Percentiles rank a stretch among this genome's conserved stretches.
Conservation (phyloP, 2,888 invertebrate species). For the Pyrgus malvae region DNA sequence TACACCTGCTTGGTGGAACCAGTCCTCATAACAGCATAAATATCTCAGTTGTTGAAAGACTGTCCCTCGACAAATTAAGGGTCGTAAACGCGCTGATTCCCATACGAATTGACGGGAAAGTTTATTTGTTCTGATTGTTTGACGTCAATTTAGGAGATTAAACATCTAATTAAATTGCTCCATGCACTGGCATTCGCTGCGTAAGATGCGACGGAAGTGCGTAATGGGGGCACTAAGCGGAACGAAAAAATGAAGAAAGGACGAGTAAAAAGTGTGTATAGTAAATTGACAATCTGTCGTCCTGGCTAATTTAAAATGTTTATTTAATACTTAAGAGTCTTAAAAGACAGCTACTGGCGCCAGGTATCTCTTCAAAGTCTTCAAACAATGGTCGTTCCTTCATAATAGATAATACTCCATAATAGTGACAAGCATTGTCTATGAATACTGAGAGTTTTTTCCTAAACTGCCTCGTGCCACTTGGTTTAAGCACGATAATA, state of each 20-base stretch:
- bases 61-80: neutral
- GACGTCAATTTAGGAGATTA: slow-evolving; percentile 51
- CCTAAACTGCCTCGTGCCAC: slow-evolving; percentile 34
- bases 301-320: too few relatives aligned
- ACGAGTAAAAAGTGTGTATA: neutral
- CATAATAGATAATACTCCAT: slow-evolving; percentile 40
- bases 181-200: slow-evolving; percentile 56
- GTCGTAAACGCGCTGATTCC: neutral
- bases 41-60: neutral
- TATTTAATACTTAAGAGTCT: slow-evolving; percentile 4
- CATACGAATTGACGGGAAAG: slow-evolving; percentile 16
- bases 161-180: slow-evolving; percentile 66
- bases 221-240: slow-evolving; percentile 52
- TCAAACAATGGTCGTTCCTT: slow-evolving; percentile 35
- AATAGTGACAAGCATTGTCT: slow-evolving; percentile 34
- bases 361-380: slow-evolving; percentile 29
- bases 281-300: slow-evolving; percentile 22
- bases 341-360: slow-evolving; percentile 30
- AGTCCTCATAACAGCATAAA: neutral
- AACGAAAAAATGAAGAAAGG: slow-evolving; percentile 34
- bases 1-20: neutral
- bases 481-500: neutral
- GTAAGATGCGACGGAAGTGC: slow-evolving; percentile 67
- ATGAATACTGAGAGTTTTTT: slow-evolving; percentile 15
- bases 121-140: slow-evolving; percentile 31